Conservation (phyloP, 2,888 invertebrate genomes). For the Itoplectis maculator region DNA sequence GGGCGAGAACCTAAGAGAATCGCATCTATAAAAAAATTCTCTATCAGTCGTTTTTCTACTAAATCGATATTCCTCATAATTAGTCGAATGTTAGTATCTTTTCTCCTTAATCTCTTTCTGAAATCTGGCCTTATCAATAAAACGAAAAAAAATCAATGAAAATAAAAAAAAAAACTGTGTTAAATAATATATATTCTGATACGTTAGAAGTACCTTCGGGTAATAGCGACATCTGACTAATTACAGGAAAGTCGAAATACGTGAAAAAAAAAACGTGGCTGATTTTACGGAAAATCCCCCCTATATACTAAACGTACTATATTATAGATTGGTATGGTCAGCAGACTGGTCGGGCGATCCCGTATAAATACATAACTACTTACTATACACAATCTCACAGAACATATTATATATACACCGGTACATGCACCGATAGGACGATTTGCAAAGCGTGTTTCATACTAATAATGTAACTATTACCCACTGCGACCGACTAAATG, state of each 20-base stretch:
- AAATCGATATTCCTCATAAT: too few relatives aligned
- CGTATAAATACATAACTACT: conserved; percentile 35
- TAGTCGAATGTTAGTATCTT: too few relatives aligned
- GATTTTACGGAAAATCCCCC: background rate
- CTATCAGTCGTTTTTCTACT: too few relatives aligned
- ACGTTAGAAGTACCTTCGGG: too few relatives aligned
- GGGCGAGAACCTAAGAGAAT: background rate
- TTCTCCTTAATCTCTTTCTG: too few relatives aligned
- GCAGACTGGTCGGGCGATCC: conserved; percentile 18
- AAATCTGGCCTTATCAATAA: too few relatives aligned
- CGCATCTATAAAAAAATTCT: background rate
- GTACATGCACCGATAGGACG: conserved; percentile 38
- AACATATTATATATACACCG: conserved; percentile 52
- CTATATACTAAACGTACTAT: conserved; percentile 27
- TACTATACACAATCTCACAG: conserved; percentile 28
- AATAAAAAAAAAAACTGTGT: too few relatives aligned
- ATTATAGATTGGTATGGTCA: background rate
- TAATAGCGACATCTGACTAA: too few relatives aligned
- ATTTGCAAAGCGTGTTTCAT: conserved; percentile 42
- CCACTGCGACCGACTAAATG: conserved; percentile 18
- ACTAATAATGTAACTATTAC: conserved; percentile 24
- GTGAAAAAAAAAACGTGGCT: too few relatives aligned
- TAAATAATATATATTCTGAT: too few relatives aligned
- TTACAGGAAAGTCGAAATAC: too few relatives aligned
- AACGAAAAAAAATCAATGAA: too few relatives aligned